A percentile compares a stretch with the other conserved stretches of the same genome.
Conservation (phyloP, 2,113 vertebrate species). For the Marmota flaviventris region DNA sequence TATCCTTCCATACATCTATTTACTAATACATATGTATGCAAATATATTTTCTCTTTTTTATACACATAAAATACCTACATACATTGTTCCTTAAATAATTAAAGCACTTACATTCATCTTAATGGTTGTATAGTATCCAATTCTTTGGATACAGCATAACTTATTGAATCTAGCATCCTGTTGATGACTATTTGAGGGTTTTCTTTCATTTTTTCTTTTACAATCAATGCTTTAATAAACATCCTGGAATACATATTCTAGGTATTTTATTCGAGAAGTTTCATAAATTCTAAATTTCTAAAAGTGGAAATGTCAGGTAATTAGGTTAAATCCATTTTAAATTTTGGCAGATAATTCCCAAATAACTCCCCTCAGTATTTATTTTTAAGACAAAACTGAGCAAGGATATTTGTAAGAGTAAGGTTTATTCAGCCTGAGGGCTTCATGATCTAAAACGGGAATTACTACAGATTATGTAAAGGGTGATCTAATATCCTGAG, state of each 20-base stretch:
- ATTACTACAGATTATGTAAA: neutral
- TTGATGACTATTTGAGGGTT: neutral
- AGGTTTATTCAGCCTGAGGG: neutral
- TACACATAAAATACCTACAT: neutral
- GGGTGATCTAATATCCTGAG: neutral
- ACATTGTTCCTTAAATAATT: neutral
- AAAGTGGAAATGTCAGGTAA: slow-evolving; percentile 6
- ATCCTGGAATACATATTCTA: slow-evolving; percentile 45
- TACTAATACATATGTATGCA: neutral
- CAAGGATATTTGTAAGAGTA: neutral
- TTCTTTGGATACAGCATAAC: neutral
- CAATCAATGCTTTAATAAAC: slow-evolving; percentile 4
- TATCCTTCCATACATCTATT: slow-evolving; percentile 8
- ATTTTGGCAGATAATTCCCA: slow-evolving; percentile 39
- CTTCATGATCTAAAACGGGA: neutral
- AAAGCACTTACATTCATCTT: neutral
- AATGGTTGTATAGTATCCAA: neutral
- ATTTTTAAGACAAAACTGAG: slow-evolving; percentile 25
- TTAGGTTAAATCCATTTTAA: slow-evolving; percentile 5
- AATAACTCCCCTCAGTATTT: neutral
- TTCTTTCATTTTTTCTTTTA: neutral
- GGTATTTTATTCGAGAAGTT: neutral
- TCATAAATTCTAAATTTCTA: neutral
- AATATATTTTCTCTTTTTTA: neutral
- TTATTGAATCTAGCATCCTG: slow-evolving; percentile 19